Conservation (phyloP, 2,888 invertebrate species). For the Zonitis immaculata region DNA sequence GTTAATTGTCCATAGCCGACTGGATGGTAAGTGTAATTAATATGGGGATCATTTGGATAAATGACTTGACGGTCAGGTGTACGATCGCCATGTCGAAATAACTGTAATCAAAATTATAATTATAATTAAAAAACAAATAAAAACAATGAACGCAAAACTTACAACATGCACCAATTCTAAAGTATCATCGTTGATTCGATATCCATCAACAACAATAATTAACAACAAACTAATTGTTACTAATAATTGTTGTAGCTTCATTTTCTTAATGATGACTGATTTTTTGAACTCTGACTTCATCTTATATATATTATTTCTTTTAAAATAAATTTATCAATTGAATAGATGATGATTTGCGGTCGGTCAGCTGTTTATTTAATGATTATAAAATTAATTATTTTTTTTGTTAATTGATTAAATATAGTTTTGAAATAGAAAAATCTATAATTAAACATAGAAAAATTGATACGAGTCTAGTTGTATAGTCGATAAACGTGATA, state of each 20-base stretch:
- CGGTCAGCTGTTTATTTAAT: not conserved
- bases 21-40: conserved; percentile 61
- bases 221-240: not conserved
- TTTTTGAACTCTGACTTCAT: not conserved
- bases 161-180: not conserved
- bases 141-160: too few relatives aligned
- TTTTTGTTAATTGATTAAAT: too few relatives aligned
- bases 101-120: conserved; percentile 47
- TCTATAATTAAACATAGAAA: too few relatives aligned
- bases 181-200: not conserved
- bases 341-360: too few relatives aligned
- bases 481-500: too few relatives aligned
- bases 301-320: not conserved
- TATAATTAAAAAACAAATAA: too few relatives aligned
- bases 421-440: too few relatives aligned
- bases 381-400: not conserved
- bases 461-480: too few relatives aligned
- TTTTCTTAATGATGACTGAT: not conserved
- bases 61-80: conserved; percentile 60
- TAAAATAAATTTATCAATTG: not conserved
- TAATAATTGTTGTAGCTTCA: not conserved
- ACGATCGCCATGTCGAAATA: conserved; percentile 73
- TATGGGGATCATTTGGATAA: conserved; percentile 67
- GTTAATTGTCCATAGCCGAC: conserved; percentile 74
- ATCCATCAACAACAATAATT: not conserved